A percentile compares a stretch with the other conserved stretches of the same genome.
These are phyloP conservation scores for Eupeodes latifasciatus DNA, from an alignment of 2,888 invertebrate species.

Conservation along the genomic window DNA sequence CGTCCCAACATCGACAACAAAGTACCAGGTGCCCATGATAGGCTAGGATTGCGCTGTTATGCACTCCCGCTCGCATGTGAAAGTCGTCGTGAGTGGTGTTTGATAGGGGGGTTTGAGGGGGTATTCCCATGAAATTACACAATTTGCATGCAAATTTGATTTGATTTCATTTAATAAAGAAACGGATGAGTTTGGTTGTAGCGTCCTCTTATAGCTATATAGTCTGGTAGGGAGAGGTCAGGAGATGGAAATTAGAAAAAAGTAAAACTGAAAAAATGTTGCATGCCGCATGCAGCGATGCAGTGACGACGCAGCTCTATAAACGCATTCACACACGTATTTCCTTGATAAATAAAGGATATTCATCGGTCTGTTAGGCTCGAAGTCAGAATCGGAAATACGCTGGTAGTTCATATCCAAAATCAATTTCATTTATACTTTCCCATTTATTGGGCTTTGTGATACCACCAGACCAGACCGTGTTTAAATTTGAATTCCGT, in stretches of 20 bases:
- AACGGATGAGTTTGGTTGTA: slow-evolving; percentile 45
- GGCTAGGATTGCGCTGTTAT: slow-evolving; percentile 9
- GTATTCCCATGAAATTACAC: slow-evolving; percentile 72
- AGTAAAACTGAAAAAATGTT: slow-evolving; percentile 6
- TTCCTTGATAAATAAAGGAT: slow-evolving; percentile 39
- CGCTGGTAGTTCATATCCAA: slow-evolving; percentile 54
- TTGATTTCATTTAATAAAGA: slow-evolving; percentile 66
- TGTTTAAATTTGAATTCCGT: slow-evolving; percentile 11
- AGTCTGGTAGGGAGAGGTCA: neutral
- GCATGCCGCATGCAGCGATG: neutral
- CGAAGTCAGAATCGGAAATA: slow-evolving; percentile 37
- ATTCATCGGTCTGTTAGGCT: slow-evolving; percentile 36
- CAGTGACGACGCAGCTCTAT: neutral
- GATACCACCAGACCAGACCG: neutral
- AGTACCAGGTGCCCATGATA: slow-evolving; percentile 47
- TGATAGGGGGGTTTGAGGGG: neutral
- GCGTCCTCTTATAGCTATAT: neutral
- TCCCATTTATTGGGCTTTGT: slow-evolving; percentile 28
- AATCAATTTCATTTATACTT: slow-evolving; percentile 67
- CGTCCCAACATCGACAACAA: slow-evolving; percentile 1
- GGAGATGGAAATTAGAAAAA: slow-evolving; percentile 46
- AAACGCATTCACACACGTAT: slow-evolving; percentile 33
- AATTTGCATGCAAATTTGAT: slow-evolving; percentile 75
- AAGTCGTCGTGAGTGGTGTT: neutral
- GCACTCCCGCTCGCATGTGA: slow-evolving; percentile 4